Conservation (phyloP, 2,797 vertebrate genomes). For the Tarsius wallacei region DNA sequence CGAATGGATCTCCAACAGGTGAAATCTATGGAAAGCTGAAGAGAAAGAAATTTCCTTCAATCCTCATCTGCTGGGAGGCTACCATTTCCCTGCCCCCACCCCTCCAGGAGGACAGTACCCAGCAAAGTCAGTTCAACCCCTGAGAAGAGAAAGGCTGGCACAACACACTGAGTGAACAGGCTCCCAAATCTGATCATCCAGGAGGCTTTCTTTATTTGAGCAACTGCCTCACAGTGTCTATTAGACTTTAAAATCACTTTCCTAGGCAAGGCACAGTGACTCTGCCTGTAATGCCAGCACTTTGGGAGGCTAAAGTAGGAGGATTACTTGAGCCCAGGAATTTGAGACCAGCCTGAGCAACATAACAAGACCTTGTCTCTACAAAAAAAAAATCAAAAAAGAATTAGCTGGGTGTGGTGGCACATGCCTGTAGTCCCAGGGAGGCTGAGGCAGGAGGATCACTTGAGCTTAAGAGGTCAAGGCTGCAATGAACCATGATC, state of each 20-base stretch:
- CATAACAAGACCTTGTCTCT: no score
- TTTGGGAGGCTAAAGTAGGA: no score
- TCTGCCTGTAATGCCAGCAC: no score
- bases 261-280: not conserved
- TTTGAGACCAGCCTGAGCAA: no score
- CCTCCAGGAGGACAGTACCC: not conserved
- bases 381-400: no score
- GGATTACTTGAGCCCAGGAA: no score
- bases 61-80: not conserved
- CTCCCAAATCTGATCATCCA: not conserved
- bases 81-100: not conserved
- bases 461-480: no score
- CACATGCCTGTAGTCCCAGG: no score
- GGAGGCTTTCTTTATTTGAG: not conserved
- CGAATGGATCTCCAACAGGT: not conserved
- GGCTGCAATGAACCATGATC: no score
- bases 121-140: not conserved
- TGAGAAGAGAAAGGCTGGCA: not conserved
- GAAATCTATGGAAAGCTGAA: not conserved
- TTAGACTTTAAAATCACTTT: slow-evolving; percentile 8
- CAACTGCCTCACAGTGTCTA: not conserved
- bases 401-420: no score
- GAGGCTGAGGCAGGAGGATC: no score
- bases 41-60: not conserved
- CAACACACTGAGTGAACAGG: not conserved